phyloP scores from a whole-genome alignment of 2,888 invertebrate genomes.

The Rhopalosiphum nymphaeae region DNA sequence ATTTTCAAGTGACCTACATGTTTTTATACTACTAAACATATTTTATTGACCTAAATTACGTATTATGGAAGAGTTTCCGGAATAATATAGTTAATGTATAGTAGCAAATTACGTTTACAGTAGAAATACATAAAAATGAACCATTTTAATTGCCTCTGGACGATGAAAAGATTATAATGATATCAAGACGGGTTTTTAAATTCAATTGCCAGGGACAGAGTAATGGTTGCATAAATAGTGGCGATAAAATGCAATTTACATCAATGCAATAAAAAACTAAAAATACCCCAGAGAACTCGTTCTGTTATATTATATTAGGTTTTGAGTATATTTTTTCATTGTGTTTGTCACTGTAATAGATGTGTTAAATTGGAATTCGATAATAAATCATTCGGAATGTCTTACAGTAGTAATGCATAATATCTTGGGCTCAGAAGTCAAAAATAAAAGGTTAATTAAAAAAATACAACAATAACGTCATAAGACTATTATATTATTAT shows the following conservation, averaged over 20 bases:
- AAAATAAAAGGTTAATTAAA: not conserved
- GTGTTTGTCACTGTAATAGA: not conserved
- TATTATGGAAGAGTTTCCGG: not conserved
- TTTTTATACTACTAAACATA: not conserved
- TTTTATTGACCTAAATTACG: not conserved
- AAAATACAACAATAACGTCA: not conserved
- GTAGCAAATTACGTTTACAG: not conserved
- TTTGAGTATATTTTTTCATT: not conserved
- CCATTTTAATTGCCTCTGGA: not conserved
- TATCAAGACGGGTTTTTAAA: not conserved
- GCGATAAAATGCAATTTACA: not conserved
- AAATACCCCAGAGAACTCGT: not conserved
- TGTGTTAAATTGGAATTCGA: not conserved
- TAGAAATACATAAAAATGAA: not conserved
- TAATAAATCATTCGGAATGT: not conserved
- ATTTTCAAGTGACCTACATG: not conserved
- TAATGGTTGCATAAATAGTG: not conserved
- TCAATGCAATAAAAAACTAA: not conserved
- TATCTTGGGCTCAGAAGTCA: not conserved
- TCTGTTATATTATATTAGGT: not conserved
- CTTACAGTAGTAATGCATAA: not conserved
- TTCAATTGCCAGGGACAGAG: not conserved
- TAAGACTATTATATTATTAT: not conserved
- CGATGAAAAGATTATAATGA: slow-evolving; percentile 15
- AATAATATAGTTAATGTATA: not conserved